Conservation (phyloP, 1,140 invertebrate genomes). For the Philotrypesis tridentata region DNA sequence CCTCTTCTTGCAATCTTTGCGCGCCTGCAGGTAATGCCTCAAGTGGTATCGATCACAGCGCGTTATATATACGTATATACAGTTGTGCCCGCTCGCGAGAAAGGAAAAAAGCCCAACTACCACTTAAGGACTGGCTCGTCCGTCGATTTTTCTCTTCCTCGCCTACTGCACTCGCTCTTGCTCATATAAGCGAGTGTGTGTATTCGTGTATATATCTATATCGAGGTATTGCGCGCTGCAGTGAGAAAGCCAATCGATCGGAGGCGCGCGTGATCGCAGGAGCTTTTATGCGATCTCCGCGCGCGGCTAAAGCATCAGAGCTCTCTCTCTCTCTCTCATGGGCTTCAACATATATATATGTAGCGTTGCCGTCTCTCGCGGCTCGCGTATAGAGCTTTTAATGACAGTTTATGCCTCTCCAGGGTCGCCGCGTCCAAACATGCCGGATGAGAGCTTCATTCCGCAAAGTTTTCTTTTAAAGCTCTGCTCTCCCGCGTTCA, state of each 20-base stretch:
- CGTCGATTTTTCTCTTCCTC: constrained; percentile 29
- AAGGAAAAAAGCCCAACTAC: constrained; percentile 46
- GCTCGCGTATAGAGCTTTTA: no score
- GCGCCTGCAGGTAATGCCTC: constrained; percentile 57
- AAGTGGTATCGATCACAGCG: constrained; percentile 63
- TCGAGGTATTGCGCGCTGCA: constrained; percentile 10
- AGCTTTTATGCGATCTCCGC: constrained; percentile 38
- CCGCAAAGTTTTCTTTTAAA: no score
- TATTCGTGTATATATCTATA: neutral
- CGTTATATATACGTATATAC: no score
- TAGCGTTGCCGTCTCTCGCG: no score
- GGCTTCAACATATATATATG: no score
- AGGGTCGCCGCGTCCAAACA: neutral
- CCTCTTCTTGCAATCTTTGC: constrained; percentile 57
- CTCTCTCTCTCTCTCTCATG: no score
- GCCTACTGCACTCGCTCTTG: no score
- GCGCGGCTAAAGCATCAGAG: neutral
- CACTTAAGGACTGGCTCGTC: constrained; percentile 33
- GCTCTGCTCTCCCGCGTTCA: neutral
- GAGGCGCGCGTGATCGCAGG: constrained; percentile 31
- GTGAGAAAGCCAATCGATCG: constrained; percentile 28
- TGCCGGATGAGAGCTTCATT: neutral
- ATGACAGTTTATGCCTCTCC: constrained; percentile 40
- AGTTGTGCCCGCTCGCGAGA: neutral
- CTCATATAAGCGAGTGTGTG: no score